Evolutionary conservation across 64 coral and sea anemone species (phyloP), one percentile per base, ranked within the genome.

Genomic region (Montipora foliosa): DNA sequence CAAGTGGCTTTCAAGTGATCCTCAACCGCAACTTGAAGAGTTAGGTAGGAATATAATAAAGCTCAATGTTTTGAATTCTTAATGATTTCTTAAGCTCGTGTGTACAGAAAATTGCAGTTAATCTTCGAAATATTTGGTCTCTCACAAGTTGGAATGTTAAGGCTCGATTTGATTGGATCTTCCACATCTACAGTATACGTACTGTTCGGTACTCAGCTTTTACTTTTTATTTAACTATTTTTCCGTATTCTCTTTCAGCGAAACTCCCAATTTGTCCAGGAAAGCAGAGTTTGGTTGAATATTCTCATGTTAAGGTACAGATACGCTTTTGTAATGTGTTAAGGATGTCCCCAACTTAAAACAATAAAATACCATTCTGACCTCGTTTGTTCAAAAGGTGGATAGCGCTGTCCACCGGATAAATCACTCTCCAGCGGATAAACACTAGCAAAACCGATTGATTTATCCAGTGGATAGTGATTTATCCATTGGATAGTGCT

Each of bases 11-110:
- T 85, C 19, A 46, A 85, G 64, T 44, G 61, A 85, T 16, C 60
- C 9, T 14, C 60, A 64, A 6, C 8, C 48, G 44, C 37, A 49
- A 46, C 66, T 82, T 53, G 49, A 61, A 67, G 14, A 66, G 4
- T 83, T 83, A 46, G 82, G 82, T 85, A 49, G 70, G 82, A 85
- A 83, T 83, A 47, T 67, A 15, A 45, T 45, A 13, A 76, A 78
- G 15, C 47, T n/a, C 24, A n/a, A 9, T 17, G 45, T 21, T 69
- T 70, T 48, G 13, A 46, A 49, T 85, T 85, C 46, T 10, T 46
- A 47, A 50, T 19, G 45, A 0, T 4, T 7, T 62, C 53, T 2
- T 62, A 22, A 37, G 53, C 59, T 67, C 11, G 11, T 4, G 19
- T 29, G 52, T 9, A 12, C 47, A 52, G 47, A 50, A 19, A 50